phyloP scores from a whole-genome alignment of 2,113 vertebrate genomes.

The Protomyctophum bolini region DNA sequence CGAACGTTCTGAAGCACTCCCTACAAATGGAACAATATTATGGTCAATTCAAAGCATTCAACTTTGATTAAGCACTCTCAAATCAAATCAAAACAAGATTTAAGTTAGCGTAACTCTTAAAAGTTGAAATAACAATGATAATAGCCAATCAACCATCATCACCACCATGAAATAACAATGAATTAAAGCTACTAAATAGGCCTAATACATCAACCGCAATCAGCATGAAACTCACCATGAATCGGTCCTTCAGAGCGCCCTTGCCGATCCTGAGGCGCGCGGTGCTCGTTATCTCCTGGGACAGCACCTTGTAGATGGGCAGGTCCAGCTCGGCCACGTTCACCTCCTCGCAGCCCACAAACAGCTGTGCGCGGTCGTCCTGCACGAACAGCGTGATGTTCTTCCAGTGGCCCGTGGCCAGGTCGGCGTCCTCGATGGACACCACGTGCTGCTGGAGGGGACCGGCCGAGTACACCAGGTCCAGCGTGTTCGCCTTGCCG shows the following conservation, averaged over 20 bases:
- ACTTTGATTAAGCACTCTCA: not conserved
- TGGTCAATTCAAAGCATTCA: not conserved
- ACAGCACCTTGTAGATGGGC: constrained; percentile 89
- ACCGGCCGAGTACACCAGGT: constrained; percentile 85
- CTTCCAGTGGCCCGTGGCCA: constrained; percentile 93
- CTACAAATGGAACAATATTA: constrained; percentile 73
- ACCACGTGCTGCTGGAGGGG: constrained; percentile 84
- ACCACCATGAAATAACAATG: no score
- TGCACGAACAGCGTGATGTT: constrained; percentile 96
- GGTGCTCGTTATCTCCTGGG: constrained; percentile 82
- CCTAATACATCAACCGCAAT: not conserved
- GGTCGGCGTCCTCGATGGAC: constrained; percentile 88
- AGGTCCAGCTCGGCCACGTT: constrained; percentile 87
- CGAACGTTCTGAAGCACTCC: constrained; percentile 95
- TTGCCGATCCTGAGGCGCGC: constrained; percentile 89
- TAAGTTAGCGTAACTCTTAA: not conserved
- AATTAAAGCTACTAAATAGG: no score
- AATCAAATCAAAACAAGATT: not conserved
- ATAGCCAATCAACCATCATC: not conserved
- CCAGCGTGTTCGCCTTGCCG: constrained; percentile 89
- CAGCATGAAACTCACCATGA: constrained; percentile 83
- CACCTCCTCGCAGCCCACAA: constrained; percentile 93
- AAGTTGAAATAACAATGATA: not conserved
- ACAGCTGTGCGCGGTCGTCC: constrained; percentile 91
- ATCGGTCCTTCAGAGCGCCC: constrained; percentile 88